Conservation (phyloP, 2,888 invertebrate species). For the Mythimna ferrago region DNA sequence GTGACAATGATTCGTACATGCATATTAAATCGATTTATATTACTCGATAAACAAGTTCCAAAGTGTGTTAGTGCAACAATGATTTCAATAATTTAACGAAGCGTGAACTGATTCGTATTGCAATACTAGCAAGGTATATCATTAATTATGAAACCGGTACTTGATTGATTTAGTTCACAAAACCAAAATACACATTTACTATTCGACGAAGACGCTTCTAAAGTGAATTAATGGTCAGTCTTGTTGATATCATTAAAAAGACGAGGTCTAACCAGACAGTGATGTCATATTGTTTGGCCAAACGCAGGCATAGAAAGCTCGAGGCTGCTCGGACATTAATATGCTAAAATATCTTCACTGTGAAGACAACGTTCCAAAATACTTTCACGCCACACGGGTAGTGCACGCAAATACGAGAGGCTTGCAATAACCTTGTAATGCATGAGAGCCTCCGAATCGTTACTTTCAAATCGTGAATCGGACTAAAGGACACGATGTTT, state of each 20-base stretch:
- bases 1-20: slow-evolving; percentile 72
- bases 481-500: slow-evolving; percentile 58
- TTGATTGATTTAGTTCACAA: slow-evolving; percentile 68
- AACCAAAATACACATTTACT: slow-evolving; percentile 50
- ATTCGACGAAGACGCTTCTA: slow-evolving; percentile 12
- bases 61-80: slow-evolving; percentile 67
- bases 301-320: slow-evolving; percentile 85
- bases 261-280: slow-evolving; percentile 65
- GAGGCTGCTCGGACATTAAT: slow-evolving; percentile 80
- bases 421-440: slow-evolving; percentile 81
- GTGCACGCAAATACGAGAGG: slow-evolving; percentile 82
- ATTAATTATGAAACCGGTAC: slow-evolving; percentile 71
- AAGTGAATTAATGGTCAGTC: slow-evolving; percentile 38
- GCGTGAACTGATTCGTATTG: slow-evolving; percentile 70
- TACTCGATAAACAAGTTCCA: slow-evolving; percentile 66
- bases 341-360: slow-evolving; percentile 86
- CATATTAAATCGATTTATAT: slow-evolving; percentile 64
- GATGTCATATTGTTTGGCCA: slow-evolving; percentile 70
- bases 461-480: slow-evolving; percentile 73
- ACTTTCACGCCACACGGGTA: slow-evolving; percentile 88
- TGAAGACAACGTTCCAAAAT: slow-evolving; percentile 85
- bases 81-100: slow-evolving; percentile 73
- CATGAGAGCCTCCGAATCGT: slow-evolving; percentile 76
- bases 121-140: slow-evolving; percentile 66
- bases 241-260: slow-evolving; percentile 57